These are phyloP conservation scores for Bombus superbus DNA, from an alignment of 1,140 invertebrate species.

Conservation along the genomic window DNA sequence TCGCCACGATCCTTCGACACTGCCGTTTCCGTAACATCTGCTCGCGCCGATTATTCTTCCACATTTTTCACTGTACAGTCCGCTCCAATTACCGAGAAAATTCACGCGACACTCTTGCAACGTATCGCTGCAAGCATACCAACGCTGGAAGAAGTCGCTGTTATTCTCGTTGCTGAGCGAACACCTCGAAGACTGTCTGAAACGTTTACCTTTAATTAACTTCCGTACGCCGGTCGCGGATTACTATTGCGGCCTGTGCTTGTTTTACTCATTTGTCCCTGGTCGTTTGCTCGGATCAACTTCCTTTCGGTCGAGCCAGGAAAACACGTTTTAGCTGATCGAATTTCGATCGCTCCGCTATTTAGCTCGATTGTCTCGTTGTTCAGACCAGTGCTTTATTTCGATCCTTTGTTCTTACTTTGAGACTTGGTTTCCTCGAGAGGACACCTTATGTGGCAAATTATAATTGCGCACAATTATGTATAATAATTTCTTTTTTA, in stretches of 20 bases:
- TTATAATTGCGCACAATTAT: too few species aligned
- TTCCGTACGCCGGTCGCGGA: constrained; percentile 1
- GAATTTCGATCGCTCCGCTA: not conserved
- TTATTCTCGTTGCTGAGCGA: too few species aligned
- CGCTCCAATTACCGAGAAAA: not conserved
- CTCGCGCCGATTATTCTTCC: constrained; percentile 51
- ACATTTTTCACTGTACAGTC: constrained; percentile 40
- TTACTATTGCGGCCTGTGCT: constrained; percentile 24
- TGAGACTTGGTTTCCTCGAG: not conserved
- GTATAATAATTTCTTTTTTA: too few species aligned
- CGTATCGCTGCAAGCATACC: constrained; percentile 1
- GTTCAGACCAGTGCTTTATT: not conserved
- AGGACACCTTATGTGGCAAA: too few species aligned
- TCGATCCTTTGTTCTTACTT: not conserved
- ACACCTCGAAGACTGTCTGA: not conserved
- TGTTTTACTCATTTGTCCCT: constrained; percentile 25
- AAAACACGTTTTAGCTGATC: not conserved
- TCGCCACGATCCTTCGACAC: not conserved
- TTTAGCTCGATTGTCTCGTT: not conserved
- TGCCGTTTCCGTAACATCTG: constrained; percentile 49
- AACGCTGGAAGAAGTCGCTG: not conserved
- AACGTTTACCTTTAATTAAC: constrained; percentile 51
- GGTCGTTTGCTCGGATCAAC: not conserved
- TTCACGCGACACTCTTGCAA: not conserved
- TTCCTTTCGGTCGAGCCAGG: not conserved